Conservation (phyloP, 2,888 invertebrate genomes). For the Mythimna lalbum region DNA sequence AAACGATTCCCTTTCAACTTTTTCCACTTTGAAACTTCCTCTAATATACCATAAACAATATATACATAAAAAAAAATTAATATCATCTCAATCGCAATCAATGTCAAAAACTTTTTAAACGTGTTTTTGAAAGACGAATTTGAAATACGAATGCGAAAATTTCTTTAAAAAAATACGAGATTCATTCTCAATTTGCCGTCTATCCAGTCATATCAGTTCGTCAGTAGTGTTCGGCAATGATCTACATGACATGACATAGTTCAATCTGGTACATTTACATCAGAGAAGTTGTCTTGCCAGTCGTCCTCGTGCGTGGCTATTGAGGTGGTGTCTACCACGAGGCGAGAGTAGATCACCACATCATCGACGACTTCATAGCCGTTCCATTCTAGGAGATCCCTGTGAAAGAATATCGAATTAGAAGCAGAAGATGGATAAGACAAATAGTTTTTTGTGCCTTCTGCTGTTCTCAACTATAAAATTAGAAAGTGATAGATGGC, state of each 20-base stretch:
- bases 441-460: not conserved
- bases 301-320: constrained; percentile 73
- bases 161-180: no score
- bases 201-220: not conserved
- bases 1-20: no score
- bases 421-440: not conserved
- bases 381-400: constrained; percentile 86
- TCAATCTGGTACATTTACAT: constrained; percentile 75
- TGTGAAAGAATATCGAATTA: constrained; percentile 61
- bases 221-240: not conserved
- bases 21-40: no score
- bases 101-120: no score
- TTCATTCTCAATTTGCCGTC: not conserved
- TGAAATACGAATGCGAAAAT: no score
- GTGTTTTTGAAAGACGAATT: no score
- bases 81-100: no score
- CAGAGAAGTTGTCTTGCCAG: constrained; percentile 77
- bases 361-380: constrained; percentile 81
- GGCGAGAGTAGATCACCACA: constrained; percentile 77
- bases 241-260: constrained; percentile 39
- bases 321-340: constrained; percentile 72
- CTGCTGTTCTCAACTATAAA: not conserved
- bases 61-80: no score
- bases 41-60: no score
- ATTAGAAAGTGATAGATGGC: no score